phyloP scores from a whole-genome alignment of 1,140 invertebrate genomes.

The Globodera rostochiensis region DNA sequence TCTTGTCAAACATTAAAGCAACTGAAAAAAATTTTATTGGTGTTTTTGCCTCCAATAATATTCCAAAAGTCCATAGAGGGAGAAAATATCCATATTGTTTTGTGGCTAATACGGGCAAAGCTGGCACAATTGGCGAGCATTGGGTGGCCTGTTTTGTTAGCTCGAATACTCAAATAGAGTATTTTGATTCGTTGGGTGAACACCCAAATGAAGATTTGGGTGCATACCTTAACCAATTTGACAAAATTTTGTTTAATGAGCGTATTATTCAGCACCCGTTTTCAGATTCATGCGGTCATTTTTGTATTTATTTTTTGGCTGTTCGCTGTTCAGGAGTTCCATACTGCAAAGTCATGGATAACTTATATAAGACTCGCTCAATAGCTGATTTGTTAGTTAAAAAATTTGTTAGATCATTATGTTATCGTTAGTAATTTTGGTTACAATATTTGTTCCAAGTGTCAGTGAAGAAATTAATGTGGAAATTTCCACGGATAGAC shows the following conservation, averaged over 20 bases:
- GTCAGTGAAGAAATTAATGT: too few relatives aligned
- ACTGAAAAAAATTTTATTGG: constrained; percentile 28
- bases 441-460: too few relatives aligned
- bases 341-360: not conserved
- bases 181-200: constrained; percentile 23
- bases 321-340: not conserved
- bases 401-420: not conserved
- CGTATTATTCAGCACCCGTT: not conserved
- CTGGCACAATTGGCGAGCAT: constrained; percentile 10
- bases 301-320: constrained; percentile 24
- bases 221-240: not conserved
- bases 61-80: not conserved
- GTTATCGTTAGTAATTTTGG: too few relatives aligned
- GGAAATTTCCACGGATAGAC: too few relatives aligned
- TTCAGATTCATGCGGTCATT: constrained; percentile 18
- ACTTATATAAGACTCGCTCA: not conserved
- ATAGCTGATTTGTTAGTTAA: too few relatives aligned
- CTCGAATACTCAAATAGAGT: not conserved
- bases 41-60: constrained; percentile 20
- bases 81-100: constrained; percentile 20
- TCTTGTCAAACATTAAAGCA: constrained; percentile 8
- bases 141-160: constrained; percentile 12
- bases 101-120: constrained; percentile 12
- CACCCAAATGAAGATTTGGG: constrained; percentile 17
- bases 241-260: not conserved